phyloP scores from a whole-genome alignment of 2,797 vertebrate genomes.

The Coccyzus lansbergi region DNA sequence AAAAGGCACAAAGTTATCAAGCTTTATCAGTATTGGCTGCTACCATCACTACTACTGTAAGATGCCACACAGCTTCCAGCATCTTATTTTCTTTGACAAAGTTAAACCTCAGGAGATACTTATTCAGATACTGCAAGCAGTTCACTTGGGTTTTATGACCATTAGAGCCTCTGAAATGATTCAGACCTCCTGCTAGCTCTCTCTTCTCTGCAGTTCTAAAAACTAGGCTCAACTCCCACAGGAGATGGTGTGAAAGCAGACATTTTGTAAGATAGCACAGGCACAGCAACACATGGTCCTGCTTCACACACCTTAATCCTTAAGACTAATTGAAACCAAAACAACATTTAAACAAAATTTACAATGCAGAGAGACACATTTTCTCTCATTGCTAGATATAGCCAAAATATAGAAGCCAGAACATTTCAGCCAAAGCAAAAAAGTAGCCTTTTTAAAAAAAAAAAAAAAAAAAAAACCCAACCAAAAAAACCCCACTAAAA shows the following conservation, averaged over 20 bases:
- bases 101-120: neutral
- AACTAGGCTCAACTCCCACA: neutral
- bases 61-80: neutral
- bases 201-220: neutral
- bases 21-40: neutral
- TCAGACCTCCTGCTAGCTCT: neutral
- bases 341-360: neutral
- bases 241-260: neutral
- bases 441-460: neutral
- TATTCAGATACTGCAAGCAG: neutral
- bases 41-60: neutral
- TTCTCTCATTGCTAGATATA: neutral
- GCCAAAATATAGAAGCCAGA: neutral
- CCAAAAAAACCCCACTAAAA: no score
- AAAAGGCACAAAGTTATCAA: accelerated
- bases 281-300: neutral
- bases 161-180: neutral
- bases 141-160: neutral
- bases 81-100: neutral
- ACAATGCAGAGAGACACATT: neutral
- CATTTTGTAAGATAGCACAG: neutral
- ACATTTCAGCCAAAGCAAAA: neutral
- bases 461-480: no score
- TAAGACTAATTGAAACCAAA: neutral
- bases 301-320: neutral